Conservation (phyloP, 2,113 vertebrate genomes). For the Coturnix japonica region DNA sequence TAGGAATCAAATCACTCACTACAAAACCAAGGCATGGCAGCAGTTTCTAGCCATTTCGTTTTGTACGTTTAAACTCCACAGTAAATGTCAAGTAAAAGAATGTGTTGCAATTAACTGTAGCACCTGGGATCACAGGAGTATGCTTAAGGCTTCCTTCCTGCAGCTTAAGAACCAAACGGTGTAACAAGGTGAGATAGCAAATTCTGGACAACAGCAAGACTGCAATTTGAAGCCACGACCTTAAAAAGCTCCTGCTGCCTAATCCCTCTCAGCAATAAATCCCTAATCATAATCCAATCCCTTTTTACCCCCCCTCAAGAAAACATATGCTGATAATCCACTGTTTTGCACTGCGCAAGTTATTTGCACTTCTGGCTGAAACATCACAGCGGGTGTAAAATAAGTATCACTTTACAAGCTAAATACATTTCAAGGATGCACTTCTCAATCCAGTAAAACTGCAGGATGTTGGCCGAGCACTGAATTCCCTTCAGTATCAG, state of each 20-base stretch:
- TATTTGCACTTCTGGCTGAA: slow-evolving; percentile 18
- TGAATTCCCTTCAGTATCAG: not conserved
- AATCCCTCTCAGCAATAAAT: slow-evolving; percentile 52
- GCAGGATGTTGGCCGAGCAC: not conserved
- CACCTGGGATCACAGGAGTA: not conserved
- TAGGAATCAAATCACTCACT: not conserved
- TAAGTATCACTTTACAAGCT: not conserved
- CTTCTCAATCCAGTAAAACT: not conserved
- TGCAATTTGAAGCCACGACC: slow-evolving; percentile 45
- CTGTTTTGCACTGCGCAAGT: not conserved
- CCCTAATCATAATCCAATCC: slow-evolving; percentile 64
- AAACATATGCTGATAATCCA: not conserved
- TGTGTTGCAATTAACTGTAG: not conserved
- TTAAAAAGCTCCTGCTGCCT: slow-evolving; percentile 53
- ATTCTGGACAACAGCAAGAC: not conserved
- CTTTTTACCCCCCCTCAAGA: slow-evolving; percentile 9
- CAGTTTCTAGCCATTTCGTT: not conserved
- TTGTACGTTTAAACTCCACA: not conserved
- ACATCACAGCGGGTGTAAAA: not conserved
- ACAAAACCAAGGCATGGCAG: not conserved
- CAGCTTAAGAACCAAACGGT: not conserved
- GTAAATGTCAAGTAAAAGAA: not conserved
- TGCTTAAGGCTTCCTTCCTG: not conserved
- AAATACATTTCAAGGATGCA: not conserved
- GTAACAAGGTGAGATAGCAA: not conserved